Conservation (phyloP, 2,888 invertebrate genomes). For the Rhodophaea formosa region DNA sequence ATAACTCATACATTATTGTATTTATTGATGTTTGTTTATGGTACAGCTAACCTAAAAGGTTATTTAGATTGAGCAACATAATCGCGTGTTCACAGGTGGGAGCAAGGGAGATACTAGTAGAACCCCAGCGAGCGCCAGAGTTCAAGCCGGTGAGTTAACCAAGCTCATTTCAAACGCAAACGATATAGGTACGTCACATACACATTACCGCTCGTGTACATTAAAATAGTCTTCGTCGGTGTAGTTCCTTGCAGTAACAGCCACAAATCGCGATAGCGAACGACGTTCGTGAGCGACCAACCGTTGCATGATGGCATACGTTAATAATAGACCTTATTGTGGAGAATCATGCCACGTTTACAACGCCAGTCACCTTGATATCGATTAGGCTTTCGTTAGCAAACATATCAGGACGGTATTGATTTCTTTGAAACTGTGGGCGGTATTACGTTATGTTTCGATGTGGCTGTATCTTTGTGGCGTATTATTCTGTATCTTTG, state of each 20-base stretch:
- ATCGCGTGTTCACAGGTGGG: slow-evolving; percentile 78
- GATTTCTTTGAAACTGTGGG: slow-evolving; percentile 27
- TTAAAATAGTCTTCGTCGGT: slow-evolving; percentile 23
- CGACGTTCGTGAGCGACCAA: slow-evolving; percentile 47
- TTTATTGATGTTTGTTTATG: no score
- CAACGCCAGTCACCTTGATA: slow-evolving; percentile 62
- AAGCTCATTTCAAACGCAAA: slow-evolving; percentile 34
- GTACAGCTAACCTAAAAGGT: neutral
- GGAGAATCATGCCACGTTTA: slow-evolving; percentile 51
- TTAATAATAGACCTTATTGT: slow-evolving; percentile 62
- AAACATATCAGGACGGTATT: slow-evolving; percentile 30
- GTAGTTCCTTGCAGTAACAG: slow-evolving; percentile 19
- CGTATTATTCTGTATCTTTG: neutral
- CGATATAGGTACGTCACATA: neutral
- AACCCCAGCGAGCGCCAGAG: slow-evolving; percentile 73
- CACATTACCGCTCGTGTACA: slow-evolving; percentile 1
- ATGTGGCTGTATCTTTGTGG: neutral
- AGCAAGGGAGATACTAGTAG: slow-evolving; percentile 75
- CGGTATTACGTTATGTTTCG: slow-evolving; percentile 10
- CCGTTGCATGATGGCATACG: slow-evolving; percentile 62
- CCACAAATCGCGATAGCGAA: slow-evolving; percentile 25
- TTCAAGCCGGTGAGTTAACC: slow-evolving; percentile 69
- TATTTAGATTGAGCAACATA: slow-evolving; percentile 60
- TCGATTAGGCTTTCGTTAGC: slow-evolving; percentile 52
- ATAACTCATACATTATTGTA: no score